These are phyloP conservation scores for Heliangelus exortis DNA, from an alignment of 2,797 vertebrate genomes.

Conservation along the genomic window DNA sequence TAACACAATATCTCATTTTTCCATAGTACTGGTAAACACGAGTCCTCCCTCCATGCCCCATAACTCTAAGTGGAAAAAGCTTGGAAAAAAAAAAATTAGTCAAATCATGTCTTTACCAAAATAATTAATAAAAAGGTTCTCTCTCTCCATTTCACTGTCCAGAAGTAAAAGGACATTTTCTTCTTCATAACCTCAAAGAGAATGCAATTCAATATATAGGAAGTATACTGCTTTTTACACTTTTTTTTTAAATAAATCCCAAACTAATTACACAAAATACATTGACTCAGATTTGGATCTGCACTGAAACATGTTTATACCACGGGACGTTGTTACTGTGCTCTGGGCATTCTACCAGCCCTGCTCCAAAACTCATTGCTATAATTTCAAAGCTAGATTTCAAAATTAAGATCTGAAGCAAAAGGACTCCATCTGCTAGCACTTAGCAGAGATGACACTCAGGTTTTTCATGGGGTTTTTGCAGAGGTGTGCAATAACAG, in stretches of 20 bases:
- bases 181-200: not conserved
- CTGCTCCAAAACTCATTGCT: not conserved
- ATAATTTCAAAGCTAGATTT: not conserved
- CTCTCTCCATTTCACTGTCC: not conserved
- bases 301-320: not conserved
- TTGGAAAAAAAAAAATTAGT: not conserved
- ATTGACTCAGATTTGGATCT: not conserved
- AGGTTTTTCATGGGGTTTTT: not conserved
- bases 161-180: not conserved
- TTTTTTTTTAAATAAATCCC: not conserved
- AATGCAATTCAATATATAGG: not conserved
- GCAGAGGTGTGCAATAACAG: not conserved
- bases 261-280: not conserved
- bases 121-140: not conserved
- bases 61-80: fast-evolving
- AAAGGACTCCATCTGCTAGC: not conserved
- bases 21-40: not conserved
- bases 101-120: not conserved
- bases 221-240: not conserved
- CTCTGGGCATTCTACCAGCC: not conserved
- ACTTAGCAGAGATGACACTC: not conserved
- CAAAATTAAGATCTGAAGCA: not conserved
- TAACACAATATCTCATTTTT: not conserved
- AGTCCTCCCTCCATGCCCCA: not conserved
- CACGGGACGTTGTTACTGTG: not conserved